Base-by-base conservation (phyloP, 2,888 invertebrate genomes). In the Tetrapedia diversipes region DNA sequence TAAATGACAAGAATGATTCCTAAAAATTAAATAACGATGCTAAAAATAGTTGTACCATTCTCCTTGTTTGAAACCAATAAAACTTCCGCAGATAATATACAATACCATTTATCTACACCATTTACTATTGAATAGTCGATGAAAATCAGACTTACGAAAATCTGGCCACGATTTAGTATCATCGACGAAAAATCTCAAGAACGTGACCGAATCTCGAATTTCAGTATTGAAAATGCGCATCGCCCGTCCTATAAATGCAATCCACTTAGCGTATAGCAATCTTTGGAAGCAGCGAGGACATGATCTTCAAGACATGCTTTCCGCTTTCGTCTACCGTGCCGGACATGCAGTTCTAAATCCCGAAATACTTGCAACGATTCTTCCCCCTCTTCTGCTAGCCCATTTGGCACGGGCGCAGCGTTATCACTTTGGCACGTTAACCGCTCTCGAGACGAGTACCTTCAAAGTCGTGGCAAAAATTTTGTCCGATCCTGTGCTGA, bases 351-450 rank as follows among this genome's bases (percentile, higher is more conserved):
- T 29, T 14, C 16, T 11, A 27, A 19, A 19, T 57, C 41, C 24
- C 22, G n/a, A 37, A 60, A 59, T 60, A 65, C 39, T 57, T 22
- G 53, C 14, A 14, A 54, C 29, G 24, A 56, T 75, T 32, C 53
- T 37, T 29, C n/a, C 34, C 29, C 4, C 24, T 29, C 10, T 24
- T 37, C n/a, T 45, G 59, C 54, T 41, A 19, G 27, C 4, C 59
- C 56, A 70, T 77, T 77, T 77, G 77, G 77, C 77, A 51, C 24
- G 24, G 27, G 2, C 41, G 27, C 41, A 43, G 14, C 10, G 49
- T 70, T 65, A 70, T 70, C 70, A 70, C 65, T 70, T 77, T 70
- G 77, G 70, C 77, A 64, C 65, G 70, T 77, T 66, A 70, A 66
- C 47, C n/a, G n/a, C n/a, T n/a, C n/a, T n/a, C n/a, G n/a, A n/a